phyloP scores from a whole-genome alignment of 1,140 invertebrate genomes.

The Xylocopa sonorina region DNA sequence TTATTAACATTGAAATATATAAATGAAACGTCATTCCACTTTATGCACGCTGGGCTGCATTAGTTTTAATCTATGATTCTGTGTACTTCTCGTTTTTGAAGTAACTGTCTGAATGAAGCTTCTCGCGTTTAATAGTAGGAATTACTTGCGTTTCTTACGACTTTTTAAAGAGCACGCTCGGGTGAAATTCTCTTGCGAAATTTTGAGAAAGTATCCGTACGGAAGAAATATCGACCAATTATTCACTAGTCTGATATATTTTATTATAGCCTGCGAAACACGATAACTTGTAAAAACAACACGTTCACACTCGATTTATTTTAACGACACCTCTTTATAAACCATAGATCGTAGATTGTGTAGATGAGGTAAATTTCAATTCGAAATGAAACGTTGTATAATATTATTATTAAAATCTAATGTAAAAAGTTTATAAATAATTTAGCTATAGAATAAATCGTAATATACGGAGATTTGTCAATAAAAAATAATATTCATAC shows the following conservation, averaged over 20 bases:
- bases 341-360: conserved; percentile 7
- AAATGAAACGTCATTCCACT: conserved; percentile 58
- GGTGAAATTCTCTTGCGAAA: no score
- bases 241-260: conserved; percentile 42
- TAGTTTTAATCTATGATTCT: conserved; percentile 40
- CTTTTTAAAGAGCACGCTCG: not conserved
- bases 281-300: conserved; percentile 24
- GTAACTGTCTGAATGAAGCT: conserved; percentile 25
- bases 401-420: conserved; percentile 43
- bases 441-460: conserved; percentile 35
- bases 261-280: conserved; percentile 25
- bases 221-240: conserved; percentile 27
- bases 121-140: conserved; percentile 37
- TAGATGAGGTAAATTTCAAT: conserved; percentile 15
- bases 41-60: conserved; percentile 44
- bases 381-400: conserved; percentile 39
- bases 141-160: conserved; percentile 18
- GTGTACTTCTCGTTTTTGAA: conserved; percentile 21
- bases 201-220: not conserved
- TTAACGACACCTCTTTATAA: conserved; percentile 14
- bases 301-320: conserved; percentile 25
- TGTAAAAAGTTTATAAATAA: conserved; percentile 57
- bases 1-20: conserved; percentile 56
- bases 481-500: conserved; percentile 50
- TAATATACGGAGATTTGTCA: conserved; percentile 53